Evolutionary conservation across 2,888 invertebrate genomes (phyloP), one percentile per base, ranked within the genome.

Genomic region (Neria commutata): DNA sequence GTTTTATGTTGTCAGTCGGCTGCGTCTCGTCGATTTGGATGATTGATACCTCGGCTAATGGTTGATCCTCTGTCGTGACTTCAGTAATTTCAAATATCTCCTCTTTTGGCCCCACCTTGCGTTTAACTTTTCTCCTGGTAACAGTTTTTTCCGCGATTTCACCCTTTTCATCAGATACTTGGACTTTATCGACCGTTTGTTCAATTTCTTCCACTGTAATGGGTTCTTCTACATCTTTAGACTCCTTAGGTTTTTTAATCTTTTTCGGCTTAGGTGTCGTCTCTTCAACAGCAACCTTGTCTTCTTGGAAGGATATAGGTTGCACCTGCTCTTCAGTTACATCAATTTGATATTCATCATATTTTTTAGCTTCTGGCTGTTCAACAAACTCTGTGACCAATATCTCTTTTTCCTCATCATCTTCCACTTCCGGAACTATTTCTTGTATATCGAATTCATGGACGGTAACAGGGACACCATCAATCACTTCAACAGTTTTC

Each of bases 71-170:
- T 55, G 77, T 60, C 66, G 82, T 78, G 8, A 80, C 71, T 0
- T 83, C 83, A 0, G 79, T 79, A 16, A 72, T 67, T 60, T 82
- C 83, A 0, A 84, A 83, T 1, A 82, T 67, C 64, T 83, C 81
- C 62, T 82, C 70, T 34, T 82, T 80, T 1, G 73, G 72, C 8
- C 81, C 84, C 48, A 77, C 78, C 56, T 75, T 79, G 54, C 81
- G 82, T 53, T 81, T 83, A 1, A 83, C 79, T 2, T 79, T 73
- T 0, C 81, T 81, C 49, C 79, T 84, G 14, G 81, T 83, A 0
- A 78, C 79, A n/a, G 76, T 76, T 19, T 77, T 75, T 63, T 78
- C 76, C 26, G 78, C 78, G 1, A 77, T 68, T 47, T 76, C 78
- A 1, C 80, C 82, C 53, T 77, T 77, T 2, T 72, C 70, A 3